phyloP scores from a whole-genome alignment of 2,888 invertebrate genomes.

The Thysanoteuthis rhombus region DNA sequence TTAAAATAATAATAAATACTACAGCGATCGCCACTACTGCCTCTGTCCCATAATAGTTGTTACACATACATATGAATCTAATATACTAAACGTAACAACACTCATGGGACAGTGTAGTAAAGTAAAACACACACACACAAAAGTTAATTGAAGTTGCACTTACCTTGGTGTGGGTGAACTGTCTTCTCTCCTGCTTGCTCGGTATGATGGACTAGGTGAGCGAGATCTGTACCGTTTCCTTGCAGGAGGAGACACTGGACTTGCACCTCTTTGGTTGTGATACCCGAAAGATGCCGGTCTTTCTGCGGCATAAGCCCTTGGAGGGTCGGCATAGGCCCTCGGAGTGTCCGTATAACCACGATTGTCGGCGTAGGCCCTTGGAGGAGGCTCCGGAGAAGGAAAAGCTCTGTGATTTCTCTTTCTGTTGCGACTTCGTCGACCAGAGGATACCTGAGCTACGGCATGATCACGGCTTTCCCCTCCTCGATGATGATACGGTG shows the following conservation, averaged over 20 bases:
- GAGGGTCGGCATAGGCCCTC: conserved; percentile 54
- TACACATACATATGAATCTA: too few relatives aligned
- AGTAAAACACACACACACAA: too few relatives aligned
- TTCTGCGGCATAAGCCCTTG: conserved; percentile 47
- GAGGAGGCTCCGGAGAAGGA: conserved; percentile 35
- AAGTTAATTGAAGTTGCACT: background rate
- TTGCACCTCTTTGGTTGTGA: conserved; percentile 41
- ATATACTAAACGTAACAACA: too few relatives aligned
- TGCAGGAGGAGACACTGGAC: conserved; percentile 44
- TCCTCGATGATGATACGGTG: conserved; percentile 30
- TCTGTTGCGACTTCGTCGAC: conserved; percentile 15
- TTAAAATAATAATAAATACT: too few relatives aligned
- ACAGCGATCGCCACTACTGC: too few relatives aligned
- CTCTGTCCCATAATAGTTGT: too few relatives aligned
- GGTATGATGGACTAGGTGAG: conserved; percentile 28
- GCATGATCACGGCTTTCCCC: conserved; percentile 35
- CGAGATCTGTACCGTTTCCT: conserved; percentile 53
- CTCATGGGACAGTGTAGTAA: too few relatives aligned
- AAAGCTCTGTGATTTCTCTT: conserved; percentile 28
- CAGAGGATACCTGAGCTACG: background rate
- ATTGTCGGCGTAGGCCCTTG: conserved; percentile 22
- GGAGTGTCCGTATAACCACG: conserved; percentile 33
- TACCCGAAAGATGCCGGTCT: conserved; percentile 46
- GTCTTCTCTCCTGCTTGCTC: conserved; percentile 23
- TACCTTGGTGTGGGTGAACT: conserved; percentile 17